phyloP scores from a whole-genome alignment of 2,113 vertebrate species.

The Chloropsis cyanopogon region DNA sequence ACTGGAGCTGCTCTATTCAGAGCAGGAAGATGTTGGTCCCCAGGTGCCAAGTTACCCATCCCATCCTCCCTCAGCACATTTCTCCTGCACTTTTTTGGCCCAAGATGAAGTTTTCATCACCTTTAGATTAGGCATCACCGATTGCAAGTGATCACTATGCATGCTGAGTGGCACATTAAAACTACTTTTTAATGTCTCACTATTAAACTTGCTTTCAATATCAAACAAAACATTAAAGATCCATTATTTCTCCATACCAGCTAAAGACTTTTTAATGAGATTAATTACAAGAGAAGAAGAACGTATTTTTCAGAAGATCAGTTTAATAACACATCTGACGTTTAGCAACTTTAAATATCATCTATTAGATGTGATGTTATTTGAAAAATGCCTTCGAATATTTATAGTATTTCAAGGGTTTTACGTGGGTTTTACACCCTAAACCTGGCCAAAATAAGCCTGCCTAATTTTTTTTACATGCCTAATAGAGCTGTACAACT shows the following conservation, averaged over 20 bases:
- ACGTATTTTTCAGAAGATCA: slow-evolving; percentile 33
- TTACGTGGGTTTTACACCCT: too few relatives aligned
- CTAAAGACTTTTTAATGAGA: slow-evolving; percentile 69
- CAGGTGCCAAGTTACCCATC: neutral
- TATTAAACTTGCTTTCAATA: slow-evolving; percentile 62
- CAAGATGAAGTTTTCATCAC: neutral
- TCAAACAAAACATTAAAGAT: slow-evolving; percentile 71
- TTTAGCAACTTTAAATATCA: slow-evolving; percentile 40
- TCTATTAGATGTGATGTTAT: slow-evolving; percentile 17
- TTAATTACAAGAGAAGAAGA: slow-evolving; percentile 58
- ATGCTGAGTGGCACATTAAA: slow-evolving; percentile 33
- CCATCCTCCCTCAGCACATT: neutral
- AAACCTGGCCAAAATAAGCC: neutral
- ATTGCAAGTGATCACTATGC: neutral
- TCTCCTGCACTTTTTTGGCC: neutral
- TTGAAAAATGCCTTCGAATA: neutral
- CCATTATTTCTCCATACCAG: slow-evolving; percentile 59
- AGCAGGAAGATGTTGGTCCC: neutral
- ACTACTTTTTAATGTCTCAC: slow-evolving; percentile 59
- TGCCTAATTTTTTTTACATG: neutral
- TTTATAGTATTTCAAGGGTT: neutral
- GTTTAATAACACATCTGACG: slow-evolving; percentile 8
- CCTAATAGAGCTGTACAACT: neutral
- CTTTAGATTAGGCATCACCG: slow-evolving; percentile 2
- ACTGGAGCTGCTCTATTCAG: neutral